Percentiles rank a stretch among this genome's conserved stretches.
phyloP scores from a whole-genome alignment of 2,113 vertebrate genomes.

The Eonycteris spelaea region DNA sequence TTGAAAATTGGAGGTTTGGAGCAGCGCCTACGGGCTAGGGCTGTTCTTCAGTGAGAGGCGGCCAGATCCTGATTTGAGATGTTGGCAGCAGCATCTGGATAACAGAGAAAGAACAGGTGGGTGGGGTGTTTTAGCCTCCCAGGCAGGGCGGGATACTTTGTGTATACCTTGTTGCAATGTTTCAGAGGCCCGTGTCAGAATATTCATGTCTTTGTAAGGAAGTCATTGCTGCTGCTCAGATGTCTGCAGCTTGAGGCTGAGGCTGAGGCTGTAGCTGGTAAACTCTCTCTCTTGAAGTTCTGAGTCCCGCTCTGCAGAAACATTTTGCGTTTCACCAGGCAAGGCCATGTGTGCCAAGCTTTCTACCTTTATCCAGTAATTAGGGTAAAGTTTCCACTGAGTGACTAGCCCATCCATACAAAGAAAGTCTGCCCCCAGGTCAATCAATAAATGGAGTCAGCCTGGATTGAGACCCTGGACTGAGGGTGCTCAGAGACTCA shows the following conservation, averaged over 20 bases:
- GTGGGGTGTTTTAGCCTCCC: background rate
- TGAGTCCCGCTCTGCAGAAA: background rate
- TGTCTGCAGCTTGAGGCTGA: background rate
- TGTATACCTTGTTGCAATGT: background rate
- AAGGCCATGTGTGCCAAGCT: too few species aligned
- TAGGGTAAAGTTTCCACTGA: background rate
- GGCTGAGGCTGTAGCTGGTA: background rate
- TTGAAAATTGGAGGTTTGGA: background rate
- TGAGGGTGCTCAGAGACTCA: background rate
- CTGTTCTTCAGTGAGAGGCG: background rate
- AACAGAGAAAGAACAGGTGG: background rate
- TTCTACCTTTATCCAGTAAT: background rate
- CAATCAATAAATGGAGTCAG: background rate
- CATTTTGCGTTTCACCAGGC: background rate
- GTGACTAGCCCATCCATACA: background rate
- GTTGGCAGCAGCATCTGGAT: background rate
- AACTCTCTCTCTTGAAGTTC: background rate
- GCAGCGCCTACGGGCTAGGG: background rate
- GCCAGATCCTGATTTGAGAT: background rate
- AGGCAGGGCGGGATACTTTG: too few species aligned
- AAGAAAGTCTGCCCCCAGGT: background rate
- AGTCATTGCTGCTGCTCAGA: background rate
- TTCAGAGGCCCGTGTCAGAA: too few species aligned
- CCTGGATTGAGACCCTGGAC: background rate
- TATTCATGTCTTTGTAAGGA: accelerated